Evolutionary conservation across 1,140 invertebrate species (phyloP), one percentile per base, ranked within the genome.

Genomic region (Globodera ellingtonae): DNA sequence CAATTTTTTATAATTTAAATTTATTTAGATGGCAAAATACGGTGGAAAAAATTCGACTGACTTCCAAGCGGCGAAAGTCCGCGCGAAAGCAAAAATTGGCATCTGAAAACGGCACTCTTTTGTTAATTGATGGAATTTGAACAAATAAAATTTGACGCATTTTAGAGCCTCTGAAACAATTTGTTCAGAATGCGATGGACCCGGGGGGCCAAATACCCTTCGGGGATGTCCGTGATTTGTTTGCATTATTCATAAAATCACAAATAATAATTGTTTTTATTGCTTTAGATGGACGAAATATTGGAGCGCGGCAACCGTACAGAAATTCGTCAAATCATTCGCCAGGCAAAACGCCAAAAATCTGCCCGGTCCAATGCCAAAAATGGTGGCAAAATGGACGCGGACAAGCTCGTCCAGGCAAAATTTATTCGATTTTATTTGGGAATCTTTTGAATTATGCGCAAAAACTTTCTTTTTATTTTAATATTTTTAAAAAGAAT

Each of bases 201-300:
- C 13, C 56, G 56, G 15, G 10, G 56, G 56, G 18, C 10, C 56
- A 62, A 62, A 62, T 62, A 18, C 56, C 56, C 10, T 62, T 62
- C 18, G 56, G 15, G 18, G 56, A 62, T 10, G 56, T 62, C 3
- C 21, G 13, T 18, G 46, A 56, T 18, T 52, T 18, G 46, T 72
- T 79, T n/a, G 3, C 13, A 24, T 1, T 8, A 8, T 67, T 77
- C 7, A 24, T 15, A 67, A n/a, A 47, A 24, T 66, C 7, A 6
- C 8, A 76, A 21, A 66, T 76, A 67, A 67, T 24, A 24, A 66
- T 24, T 24, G 24, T 24, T 24, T 59, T 7, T 56, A 3, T 62
- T 75, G 48, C 66, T 75, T 18, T 24, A 74, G 78, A 48, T 79
- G 69, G 46, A 46, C 5, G n/a, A 62, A 44, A 35, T 77, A 70